Evolutionary conservation across 2,888 invertebrate genomes (phyloP).

Genomic region (Apamea anceps): DNA sequence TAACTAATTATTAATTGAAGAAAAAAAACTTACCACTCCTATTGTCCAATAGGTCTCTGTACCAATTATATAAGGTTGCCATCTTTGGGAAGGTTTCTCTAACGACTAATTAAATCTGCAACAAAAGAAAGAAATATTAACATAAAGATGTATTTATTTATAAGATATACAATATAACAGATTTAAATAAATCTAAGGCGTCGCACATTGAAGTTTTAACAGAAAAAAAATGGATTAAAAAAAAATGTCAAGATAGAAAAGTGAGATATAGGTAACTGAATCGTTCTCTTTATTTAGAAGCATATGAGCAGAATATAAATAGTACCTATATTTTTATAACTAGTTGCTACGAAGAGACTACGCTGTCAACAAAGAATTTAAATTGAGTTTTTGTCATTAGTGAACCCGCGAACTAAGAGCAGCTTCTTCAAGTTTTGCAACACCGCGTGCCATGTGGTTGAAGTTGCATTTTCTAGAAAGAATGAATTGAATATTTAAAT

Average conservation of each 20-base stretch:
- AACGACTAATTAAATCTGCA: constrained; percentile 85
- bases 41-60: constrained; percentile 93
- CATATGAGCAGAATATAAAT: not conserved
- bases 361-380: not conserved
- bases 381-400: not conserved
- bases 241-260: not conserved
- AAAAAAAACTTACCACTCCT: constrained; percentile 91
- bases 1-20: not conserved
- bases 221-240: not conserved
- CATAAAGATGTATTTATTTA: not conserved
- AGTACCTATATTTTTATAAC: not conserved
- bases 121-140: constrained; percentile 74
- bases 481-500: constrained; percentile 1
- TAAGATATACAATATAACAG: not conserved
- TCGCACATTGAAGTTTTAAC: no score
- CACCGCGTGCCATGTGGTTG: not conserved
- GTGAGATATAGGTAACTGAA: not conserved
- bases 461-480: constrained; percentile 1
- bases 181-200: not conserved
- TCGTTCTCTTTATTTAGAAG: not conserved
- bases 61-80: constrained; percentile 91
- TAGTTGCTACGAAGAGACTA: not conserved
- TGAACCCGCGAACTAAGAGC: not conserved
- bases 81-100: constrained; percentile 87
- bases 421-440: not conserved